Conservation (phyloP, 2,113 vertebrate genomes). For the human (Homo sapiens) region GRCh38 chr21:37772501-37773000, state of each 20-base stretch:
- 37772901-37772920: not conserved
- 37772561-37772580: constrained; percentile 61
- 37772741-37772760: constrained; percentile 29
- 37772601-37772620: constrained; percentile 50
- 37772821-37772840: not conserved
- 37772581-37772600: constrained; percentile 56
- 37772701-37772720: constrained; percentile 48
- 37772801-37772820: not conserved
- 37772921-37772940: not conserved
- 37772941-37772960: not conserved
- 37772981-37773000: not conserved
- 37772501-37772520: constrained; percentile 38
- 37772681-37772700: constrained; percentile 33
- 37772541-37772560: constrained; percentile 61
- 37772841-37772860: not conserved
- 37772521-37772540: constrained; percentile 32
- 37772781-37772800: not conserved
- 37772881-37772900: rapidly evolving
- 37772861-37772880: rapidly evolving
- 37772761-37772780: constrained; percentile 4
- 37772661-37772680: constrained; percentile 19
- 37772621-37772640: constrained; percentile 22
- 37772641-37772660: not conserved
- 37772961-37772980: not conserved
- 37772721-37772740: constrained; percentile 32